Conservation (phyloP, 1,140 invertebrate species). For the Araneus ventricosus region DNA sequence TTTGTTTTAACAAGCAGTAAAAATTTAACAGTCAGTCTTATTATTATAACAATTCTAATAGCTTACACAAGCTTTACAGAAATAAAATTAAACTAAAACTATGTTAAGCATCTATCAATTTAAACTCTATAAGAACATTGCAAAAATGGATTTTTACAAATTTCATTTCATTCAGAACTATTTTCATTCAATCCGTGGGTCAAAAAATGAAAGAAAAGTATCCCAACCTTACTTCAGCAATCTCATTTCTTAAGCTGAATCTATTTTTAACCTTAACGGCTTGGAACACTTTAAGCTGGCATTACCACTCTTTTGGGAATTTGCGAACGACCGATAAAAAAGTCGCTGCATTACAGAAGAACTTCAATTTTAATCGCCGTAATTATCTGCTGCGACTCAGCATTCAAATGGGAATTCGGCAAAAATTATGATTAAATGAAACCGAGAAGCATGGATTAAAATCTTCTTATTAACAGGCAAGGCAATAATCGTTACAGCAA, state of each 20-base stretch:
- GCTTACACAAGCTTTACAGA: too few species aligned
- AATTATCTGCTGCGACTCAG: neutral
- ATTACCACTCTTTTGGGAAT: neutral
- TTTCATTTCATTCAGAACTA: neutral
- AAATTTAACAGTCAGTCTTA: too few species aligned
- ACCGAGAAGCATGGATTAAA: neutral
- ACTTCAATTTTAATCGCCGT: neutral
- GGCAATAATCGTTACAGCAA: neutral
- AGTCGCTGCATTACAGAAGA: neutral
- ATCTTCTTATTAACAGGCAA: neutral
- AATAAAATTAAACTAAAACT: too few species aligned
- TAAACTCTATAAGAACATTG: too few species aligned
- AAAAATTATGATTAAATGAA: constrained; percentile 28
- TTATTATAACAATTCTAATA: too few species aligned
- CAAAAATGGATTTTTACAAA: too few species aligned
- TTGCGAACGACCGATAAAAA: neutral
- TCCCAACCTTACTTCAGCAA: neutral
- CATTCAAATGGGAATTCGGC: constrained; percentile 7
- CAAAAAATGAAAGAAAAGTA: neutral
- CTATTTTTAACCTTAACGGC: neutral
- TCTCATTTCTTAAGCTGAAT: neutral
- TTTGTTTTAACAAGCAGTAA: too few species aligned
- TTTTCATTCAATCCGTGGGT: neutral
- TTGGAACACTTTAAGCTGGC: neutral
- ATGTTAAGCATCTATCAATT: too few species aligned